Evolutionary conservation across 2,888 invertebrate genomes (phyloP).

Genomic region (Octonoba sinensis): DNA sequence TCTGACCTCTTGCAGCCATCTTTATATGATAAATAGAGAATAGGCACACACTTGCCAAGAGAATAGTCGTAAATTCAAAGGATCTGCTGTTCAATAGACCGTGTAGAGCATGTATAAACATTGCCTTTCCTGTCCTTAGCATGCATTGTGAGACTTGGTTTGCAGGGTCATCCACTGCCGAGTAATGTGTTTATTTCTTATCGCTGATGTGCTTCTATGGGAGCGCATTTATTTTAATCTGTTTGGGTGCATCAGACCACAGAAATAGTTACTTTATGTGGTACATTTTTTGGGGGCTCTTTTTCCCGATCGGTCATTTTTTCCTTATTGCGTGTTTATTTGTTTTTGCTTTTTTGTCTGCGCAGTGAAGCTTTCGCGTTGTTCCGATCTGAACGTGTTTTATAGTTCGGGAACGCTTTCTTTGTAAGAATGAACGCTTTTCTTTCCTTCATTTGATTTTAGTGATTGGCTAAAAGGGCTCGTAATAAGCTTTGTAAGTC

Average conservation of each 20-base stretch:
- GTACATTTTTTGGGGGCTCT: slow-evolving; percentile 1
- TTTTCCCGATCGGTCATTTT: slow-evolving; percentile 6
- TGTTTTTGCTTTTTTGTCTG: slow-evolving; percentile 5
- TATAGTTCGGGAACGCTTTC: too few relatives aligned
- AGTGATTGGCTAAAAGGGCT: too few relatives aligned
- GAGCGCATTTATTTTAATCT: slow-evolving; percentile 22
- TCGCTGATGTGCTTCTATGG: slow-evolving; percentile 20
- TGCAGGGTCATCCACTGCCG: slow-evolving; percentile 55
- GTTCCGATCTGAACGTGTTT: neutral
- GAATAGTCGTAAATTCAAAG: slow-evolving; percentile 54
- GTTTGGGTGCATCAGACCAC: slow-evolving; percentile 11
- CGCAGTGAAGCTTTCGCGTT: neutral
- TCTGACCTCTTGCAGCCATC: slow-evolving; percentile 37
- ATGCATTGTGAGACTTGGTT: slow-evolving; percentile 43
- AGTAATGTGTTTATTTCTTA: slow-evolving; percentile 45
- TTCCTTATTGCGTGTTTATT: neutral
- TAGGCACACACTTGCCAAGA: slow-evolving; percentile 22
- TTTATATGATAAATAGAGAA: slow-evolving; percentile 47
- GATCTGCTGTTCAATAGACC: slow-evolving; percentile 58
- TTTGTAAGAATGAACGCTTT: too few relatives aligned
- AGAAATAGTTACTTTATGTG: too few relatives aligned
- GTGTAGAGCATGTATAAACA: slow-evolving; percentile 57
- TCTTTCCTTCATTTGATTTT: too few relatives aligned
- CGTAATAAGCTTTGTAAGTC: too few relatives aligned
- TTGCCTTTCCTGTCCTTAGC: slow-evolving; percentile 60